A percentile compares a stretch with the other conserved stretches of the same genome.
Conservation (phyloP, 2,797 vertebrate genomes). For the Delichon dasypus region DNA sequence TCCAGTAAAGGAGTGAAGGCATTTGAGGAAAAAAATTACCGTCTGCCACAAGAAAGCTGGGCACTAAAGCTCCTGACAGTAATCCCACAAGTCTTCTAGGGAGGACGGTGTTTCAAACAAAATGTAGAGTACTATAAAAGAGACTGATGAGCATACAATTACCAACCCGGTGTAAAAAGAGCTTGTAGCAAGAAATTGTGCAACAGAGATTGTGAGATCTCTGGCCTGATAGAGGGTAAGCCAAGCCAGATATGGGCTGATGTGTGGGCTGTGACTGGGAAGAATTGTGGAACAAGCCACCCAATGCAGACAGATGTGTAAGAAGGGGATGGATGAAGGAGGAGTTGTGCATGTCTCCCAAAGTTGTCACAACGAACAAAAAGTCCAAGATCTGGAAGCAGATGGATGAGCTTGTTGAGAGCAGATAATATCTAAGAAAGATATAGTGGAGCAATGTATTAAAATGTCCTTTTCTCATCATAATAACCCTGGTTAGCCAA, state of each 20-base stretch:
- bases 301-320: not conserved
- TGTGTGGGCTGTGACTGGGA: slow-evolving; percentile 3
- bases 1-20: not conserved
- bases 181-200: slow-evolving; percentile 20
- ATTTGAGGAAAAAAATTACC: not conserved
- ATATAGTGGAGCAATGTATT: not conserved
- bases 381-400: slow-evolving; percentile 3
- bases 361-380: not conserved
- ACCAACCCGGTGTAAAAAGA: not conserved
- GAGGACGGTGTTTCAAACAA: not conserved
- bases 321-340: not conserved
- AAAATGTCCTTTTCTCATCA: slow-evolving; percentile 26
- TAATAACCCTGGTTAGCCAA: slow-evolving; percentile 16
- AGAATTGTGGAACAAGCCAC: not conserved
- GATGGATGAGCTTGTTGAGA: not conserved
- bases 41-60: rapidly evolving
- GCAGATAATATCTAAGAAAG: slow-evolving; percentile 28
- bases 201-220: slow-evolving; percentile 11
- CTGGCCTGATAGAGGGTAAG: not conserved
- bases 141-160: not conserved
- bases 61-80: not conserved
- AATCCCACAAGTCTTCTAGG: not conserved
- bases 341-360: not conserved
- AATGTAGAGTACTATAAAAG: not conserved
- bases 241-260: not conserved